A percentile compares a stretch with the other conserved stretches of the same genome.
Evolutionary conservation across 2,797 vertebrate genomes (phyloP).

Genomic region (Pseudotriccus pelzelni): DNA sequence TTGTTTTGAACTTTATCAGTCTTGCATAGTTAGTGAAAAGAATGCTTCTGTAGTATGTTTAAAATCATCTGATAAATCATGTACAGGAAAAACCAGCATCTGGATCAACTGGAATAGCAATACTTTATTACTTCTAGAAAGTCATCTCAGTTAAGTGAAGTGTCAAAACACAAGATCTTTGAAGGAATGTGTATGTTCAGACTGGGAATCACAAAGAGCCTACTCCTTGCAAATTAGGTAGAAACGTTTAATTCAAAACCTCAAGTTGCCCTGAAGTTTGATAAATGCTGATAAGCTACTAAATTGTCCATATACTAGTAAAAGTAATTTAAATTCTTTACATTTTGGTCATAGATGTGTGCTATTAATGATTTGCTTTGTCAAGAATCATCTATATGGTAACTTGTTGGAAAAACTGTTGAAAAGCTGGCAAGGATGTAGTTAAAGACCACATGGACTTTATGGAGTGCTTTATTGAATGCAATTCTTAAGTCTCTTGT

Average conservation of each 20-base stretch:
- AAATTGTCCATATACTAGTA: not conserved
- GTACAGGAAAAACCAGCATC: not conserved
- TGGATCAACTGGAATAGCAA: not conserved
- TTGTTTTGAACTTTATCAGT: not conserved
- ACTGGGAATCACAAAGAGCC: not conserved
- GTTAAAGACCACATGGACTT: not conserved
- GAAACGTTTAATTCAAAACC: not conserved
- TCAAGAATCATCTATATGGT: not conserved
- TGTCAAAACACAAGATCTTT: not conserved
- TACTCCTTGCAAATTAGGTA: not conserved
- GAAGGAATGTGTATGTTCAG: not conserved
- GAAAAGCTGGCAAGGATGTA: not conserved
- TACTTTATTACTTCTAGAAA: not conserved
- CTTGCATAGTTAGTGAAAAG: not conserved
- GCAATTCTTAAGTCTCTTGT: not conserved
- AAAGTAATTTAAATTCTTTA: not conserved
- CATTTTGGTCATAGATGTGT: not conserved
- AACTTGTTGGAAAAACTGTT: not conserved
- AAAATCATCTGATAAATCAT: not conserved
- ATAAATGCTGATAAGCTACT: not conserved
- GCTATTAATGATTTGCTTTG: not conserved
- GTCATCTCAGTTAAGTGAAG: not conserved
- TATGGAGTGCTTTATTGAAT: not conserved
- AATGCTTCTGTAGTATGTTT: not conserved
- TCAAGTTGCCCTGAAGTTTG: not conserved